Evolutionary conservation across 2,888 invertebrate species (phyloP), one percentile per base, ranked within the genome.

Genomic region (Meta bourneti): DNA sequence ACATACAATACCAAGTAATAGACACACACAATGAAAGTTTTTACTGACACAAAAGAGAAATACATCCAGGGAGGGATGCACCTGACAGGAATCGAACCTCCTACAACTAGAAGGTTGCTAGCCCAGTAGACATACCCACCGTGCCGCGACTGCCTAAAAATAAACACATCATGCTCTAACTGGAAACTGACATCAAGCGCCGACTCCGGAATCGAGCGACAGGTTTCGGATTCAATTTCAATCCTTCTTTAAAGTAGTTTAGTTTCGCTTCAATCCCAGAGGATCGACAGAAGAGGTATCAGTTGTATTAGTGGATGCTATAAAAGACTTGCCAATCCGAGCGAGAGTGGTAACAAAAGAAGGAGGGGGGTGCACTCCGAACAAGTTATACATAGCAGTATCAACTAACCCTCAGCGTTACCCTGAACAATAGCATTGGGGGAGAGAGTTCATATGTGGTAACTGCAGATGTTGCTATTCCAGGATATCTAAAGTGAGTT

Each of bases 391-490:
- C 84, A 84, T 90, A 84, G 90, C 74, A 79, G 83, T 80, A 91
- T 86, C 81, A 90, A 85, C 86, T 91, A 90, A 91, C 86, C 86
- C 81, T 48, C 86, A 54, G 61, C 80, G 20, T 75, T 72, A 48
- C 7, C 11, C 34, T 71, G 70, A 86, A 85, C 85, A 91, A 85
- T 80, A 49, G 54, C n/a, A 52, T 13, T 9, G 69, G 69, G 86
- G 90, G 84, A 85, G 90, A 75, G 77, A n/a, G 54, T 90, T 85
- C 85, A 85, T 85, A 54, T 79, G 78, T 54, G 20, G 75, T 81
- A 69, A 77, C 85, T 91, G 71, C 90, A 91, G 90, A 91, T 91
- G 90, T 81, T 91, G 19, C 90, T 91, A 91, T 91, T 91, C 86
- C 90, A 49, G 90, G 86, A 71, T 61, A 83, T 49, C 34, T 34